A percentile compares a stretch with the other conserved stretches of the same genome.
Conservation (phyloP, 1,140 invertebrate species). For the Drosophila baimaii region DNA sequence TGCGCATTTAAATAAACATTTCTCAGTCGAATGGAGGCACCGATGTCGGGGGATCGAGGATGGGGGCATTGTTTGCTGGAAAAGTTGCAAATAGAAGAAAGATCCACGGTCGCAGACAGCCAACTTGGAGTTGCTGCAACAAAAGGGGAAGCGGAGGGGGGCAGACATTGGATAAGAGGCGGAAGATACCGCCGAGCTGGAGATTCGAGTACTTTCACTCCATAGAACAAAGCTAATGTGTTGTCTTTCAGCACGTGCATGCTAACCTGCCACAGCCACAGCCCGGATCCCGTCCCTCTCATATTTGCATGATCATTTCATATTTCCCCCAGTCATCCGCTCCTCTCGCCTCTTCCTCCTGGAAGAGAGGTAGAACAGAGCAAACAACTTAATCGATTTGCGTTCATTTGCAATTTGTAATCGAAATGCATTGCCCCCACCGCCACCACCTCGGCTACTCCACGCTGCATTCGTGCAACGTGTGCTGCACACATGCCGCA, state of each 20-base stretch:
- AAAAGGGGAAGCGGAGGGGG: neutral
- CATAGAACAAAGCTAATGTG: slow-evolving; percentile 71
- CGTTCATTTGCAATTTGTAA: slow-evolving; percentile 83
- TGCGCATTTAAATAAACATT: slow-evolving; percentile 82
- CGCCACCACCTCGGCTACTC: neutral
- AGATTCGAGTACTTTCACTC: slow-evolving; percentile 65
- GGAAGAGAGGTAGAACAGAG: slow-evolving; percentile 19
- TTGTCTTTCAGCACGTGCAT: slow-evolving; percentile 71
- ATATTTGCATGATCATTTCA: slow-evolving; percentile 80
- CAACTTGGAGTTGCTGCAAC: slow-evolving; percentile 8
- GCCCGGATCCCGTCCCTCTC: slow-evolving; percentile 4
- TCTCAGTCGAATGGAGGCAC: slow-evolving; percentile 55
- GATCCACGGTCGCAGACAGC: slow-evolving; percentile 47
- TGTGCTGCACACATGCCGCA: slow-evolving; percentile 75
- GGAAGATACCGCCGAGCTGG: slow-evolving; percentile 4
- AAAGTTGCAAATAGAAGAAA: slow-evolving; percentile 45
- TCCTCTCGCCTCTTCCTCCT: neutral
- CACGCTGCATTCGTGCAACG: slow-evolving; percentile 51
- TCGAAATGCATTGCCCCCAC: slow-evolving; percentile 50
- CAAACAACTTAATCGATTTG: slow-evolving; percentile 81
- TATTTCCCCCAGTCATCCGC: slow-evolving; percentile 42
- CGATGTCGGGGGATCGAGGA: slow-evolving; percentile 25
- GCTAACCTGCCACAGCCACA: slow-evolving; percentile 12
- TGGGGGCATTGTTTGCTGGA: slow-evolving; percentile 70
- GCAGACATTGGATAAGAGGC: slow-evolving; percentile 26